phyloP scores from a whole-genome alignment of 64 coral and sea anemone species.

The Dendrophyllia cribrosa region DNA sequence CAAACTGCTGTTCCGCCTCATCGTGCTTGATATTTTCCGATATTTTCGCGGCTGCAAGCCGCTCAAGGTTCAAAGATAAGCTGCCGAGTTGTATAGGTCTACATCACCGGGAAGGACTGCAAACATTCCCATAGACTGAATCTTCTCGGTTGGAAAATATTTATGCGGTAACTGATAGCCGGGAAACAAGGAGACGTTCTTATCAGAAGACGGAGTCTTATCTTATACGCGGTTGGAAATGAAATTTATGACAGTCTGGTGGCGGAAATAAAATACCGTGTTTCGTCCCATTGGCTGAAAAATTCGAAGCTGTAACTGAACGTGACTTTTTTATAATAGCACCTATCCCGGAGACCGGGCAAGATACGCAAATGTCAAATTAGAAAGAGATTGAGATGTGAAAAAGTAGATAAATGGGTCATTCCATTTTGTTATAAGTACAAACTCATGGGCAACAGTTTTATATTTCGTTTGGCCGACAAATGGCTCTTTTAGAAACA shows the following conservation, averaged over 20 bases:
- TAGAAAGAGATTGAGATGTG: not conserved
- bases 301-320: not conserved
- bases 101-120: too few relatives aligned
- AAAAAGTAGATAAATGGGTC: not conserved
- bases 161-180: too few relatives aligned
- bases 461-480: not conserved
- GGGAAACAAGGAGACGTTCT: too few relatives aligned
- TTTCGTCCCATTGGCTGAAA: slow-evolving; percentile 17
- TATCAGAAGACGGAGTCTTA: not conserved
- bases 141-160: too few relatives aligned
- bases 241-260: not conserved
- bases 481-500: not conserved
- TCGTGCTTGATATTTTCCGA: not conserved
- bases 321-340: not conserved
- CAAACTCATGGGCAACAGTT: not conserved
- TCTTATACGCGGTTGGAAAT: not conserved
- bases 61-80: too few relatives aligned
- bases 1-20: not conserved
- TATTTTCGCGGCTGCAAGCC: not conserved
- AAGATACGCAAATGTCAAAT: not conserved
- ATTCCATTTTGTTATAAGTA: not conserved
- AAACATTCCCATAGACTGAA: too few relatives aligned
- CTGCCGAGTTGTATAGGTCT: too few relatives aligned
- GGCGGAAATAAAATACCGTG: not conserved
- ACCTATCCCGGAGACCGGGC: not conserved